Evolutionary conservation across 2,797 vertebrate genomes (phyloP).

Genomic region (Gorsachius magnificus): DNA sequence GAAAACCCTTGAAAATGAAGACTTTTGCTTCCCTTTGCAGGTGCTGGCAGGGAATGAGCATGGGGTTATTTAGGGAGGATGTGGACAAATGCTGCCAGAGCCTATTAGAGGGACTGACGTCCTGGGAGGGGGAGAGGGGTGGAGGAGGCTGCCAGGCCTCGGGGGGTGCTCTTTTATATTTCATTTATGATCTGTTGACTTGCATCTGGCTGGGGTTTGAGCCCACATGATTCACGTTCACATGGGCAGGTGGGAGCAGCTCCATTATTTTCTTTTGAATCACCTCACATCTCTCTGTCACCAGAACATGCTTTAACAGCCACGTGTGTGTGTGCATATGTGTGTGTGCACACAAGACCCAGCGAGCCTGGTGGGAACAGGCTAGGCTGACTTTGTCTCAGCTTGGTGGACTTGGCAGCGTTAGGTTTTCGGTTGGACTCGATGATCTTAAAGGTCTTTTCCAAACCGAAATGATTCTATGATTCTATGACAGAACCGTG

Average conservation of each 20-base stretch:
- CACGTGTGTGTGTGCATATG: not conserved
- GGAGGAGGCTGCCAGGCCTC: not conserved
- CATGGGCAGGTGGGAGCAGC: not conserved
- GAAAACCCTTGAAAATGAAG: not conserved
- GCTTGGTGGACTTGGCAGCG: conserved; percentile 26
- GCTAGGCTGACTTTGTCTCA: not conserved
- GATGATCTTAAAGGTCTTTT: not conserved
- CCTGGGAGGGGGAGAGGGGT: not conserved
- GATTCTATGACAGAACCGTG: not conserved
- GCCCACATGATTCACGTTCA: conserved; percentile 1
- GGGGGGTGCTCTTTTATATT: not conserved
- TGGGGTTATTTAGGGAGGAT: not conserved
- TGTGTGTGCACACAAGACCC: not conserved
- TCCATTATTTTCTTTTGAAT: conserved; percentile 45
- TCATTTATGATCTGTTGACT: conserved; percentile 22
- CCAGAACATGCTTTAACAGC: not conserved
- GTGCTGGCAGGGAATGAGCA: not conserved
- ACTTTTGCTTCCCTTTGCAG: not conserved
- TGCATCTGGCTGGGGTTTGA: conserved; percentile 1
- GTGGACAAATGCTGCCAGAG: not conserved
- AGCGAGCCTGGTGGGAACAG: not conserved
- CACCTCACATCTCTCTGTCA: conserved; percentile 13
- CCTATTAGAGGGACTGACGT: not conserved
- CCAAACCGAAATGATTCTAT: not conserved
- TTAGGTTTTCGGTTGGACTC: not conserved